Conservation (phyloP, 1,140 invertebrate genomes). For the Drosophila equinoxialis region DNA sequence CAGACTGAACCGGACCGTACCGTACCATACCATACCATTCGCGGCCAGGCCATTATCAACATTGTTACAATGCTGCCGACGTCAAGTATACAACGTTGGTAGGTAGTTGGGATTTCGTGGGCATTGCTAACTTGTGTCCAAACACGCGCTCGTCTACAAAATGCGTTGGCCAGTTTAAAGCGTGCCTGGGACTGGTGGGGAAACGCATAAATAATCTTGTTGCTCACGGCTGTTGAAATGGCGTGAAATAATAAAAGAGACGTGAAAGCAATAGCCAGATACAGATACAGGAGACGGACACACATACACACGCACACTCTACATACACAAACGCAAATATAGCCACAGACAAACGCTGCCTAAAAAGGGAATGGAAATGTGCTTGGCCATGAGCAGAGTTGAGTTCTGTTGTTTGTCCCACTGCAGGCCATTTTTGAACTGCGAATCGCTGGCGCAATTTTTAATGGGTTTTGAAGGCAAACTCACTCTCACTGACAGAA, state of each 20-base stretch:
- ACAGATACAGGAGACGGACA: conserved; percentile 19
- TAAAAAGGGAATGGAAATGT: background rate
- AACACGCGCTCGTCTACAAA: conserved; percentile 71
- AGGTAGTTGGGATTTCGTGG: conserved; percentile 13
- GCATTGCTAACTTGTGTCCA: conserved; percentile 69
- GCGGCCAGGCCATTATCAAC: conserved; percentile 16
- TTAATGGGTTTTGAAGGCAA: conserved; percentile 30
- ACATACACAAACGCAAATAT: background rate
- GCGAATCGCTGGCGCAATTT: conserved; percentile 41
- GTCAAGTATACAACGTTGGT: conserved; percentile 59
- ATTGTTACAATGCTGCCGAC: conserved; percentile 51
- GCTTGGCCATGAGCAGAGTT: conserved; percentile 1
- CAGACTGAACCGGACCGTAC: conserved; percentile 1
- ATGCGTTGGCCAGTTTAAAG: conserved; percentile 69
- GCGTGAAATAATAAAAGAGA: conserved; percentile 81
- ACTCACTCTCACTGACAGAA: background rate
- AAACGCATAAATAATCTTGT: conserved; percentile 82
- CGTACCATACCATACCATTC: background rate
- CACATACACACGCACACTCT: background rate
- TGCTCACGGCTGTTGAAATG: conserved; percentile 82
- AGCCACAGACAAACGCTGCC: background rate
- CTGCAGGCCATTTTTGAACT: conserved; percentile 53
- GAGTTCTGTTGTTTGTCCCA: conserved; percentile 30
- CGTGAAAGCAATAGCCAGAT: conserved; percentile 73
- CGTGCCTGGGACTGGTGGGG: conserved; percentile 63